Percentiles rank a stretch among this genome's conserved stretches.
phyloP scores from a whole-genome alignment of 2,888 invertebrate species.

The Protodeltote pygarga region DNA sequence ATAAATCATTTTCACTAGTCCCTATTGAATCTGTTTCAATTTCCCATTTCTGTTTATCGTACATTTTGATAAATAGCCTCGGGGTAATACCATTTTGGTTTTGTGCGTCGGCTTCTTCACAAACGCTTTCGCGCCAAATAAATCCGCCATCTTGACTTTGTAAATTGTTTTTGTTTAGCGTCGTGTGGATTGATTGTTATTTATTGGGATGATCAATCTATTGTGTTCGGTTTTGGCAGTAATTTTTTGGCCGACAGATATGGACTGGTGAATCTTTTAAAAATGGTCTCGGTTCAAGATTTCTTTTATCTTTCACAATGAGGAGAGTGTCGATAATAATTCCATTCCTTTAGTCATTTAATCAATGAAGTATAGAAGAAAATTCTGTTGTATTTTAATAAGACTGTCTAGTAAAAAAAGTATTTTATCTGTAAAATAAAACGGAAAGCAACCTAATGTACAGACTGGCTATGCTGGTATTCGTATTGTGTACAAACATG shows the following conservation, averaged over 20 bases:
- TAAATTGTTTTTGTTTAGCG: conserved; percentile 78
- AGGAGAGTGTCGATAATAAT: neutral
- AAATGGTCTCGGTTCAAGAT: conserved; percentile 3
- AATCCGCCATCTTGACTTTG: conserved; percentile 78
- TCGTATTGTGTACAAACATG: conserved; percentile 16
- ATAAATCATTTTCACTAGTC: conserved; percentile 81
- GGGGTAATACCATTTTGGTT: conserved; percentile 73
- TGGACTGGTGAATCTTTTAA: conserved; percentile 21
- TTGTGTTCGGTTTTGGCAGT: conserved; percentile 45
- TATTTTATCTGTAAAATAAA: no score
- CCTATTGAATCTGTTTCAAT: conserved; percentile 83
- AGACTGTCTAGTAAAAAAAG: no score
- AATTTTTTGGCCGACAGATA: conserved; percentile 25
- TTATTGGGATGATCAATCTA: conserved; percentile 66
- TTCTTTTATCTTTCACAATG: neutral
- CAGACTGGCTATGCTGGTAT: neutral
- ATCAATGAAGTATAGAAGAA: no score
- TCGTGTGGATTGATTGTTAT: conserved; percentile 72
- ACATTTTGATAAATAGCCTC: conserved; percentile 83
- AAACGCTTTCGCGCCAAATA: conserved; percentile 80
- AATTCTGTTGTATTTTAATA: no score
- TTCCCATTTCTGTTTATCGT: conserved; percentile 84
- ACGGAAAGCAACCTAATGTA: no score
- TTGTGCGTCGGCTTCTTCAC: conserved; percentile 68
- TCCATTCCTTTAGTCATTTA: neutral